These are phyloP conservation scores for Platygyra sinensis DNA, from an alignment of 64 coral and sea anemone species.

Conservation along the genomic window DNA sequence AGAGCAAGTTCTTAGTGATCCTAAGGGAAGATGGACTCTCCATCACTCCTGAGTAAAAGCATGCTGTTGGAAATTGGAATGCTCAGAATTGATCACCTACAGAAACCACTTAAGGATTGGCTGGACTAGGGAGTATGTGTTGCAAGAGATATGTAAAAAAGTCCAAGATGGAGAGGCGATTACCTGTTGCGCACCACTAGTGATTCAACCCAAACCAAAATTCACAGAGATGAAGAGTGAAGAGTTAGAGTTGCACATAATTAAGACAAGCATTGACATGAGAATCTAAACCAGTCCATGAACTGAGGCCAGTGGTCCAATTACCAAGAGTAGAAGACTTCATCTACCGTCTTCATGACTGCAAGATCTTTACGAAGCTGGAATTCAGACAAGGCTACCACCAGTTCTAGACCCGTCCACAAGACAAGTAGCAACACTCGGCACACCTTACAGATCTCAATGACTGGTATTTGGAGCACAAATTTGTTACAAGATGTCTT, in stretches of 20 bases:
- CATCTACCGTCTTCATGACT: conserved; percentile 56
- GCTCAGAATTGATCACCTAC: too few species aligned
- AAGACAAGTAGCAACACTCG: conserved; percentile 60
- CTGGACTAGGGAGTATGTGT: conserved; percentile 29
- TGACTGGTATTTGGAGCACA: conserved; percentile 39
- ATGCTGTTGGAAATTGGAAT: too few species aligned
- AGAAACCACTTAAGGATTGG: conserved; percentile 56
- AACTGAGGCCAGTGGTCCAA: conserved; percentile 59
- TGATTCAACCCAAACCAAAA: conserved; percentile 64
- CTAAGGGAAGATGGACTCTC: too few species aligned
- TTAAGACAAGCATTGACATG: conserved; percentile 80
- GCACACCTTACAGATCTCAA: conserved; percentile 36
- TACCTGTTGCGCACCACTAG: conserved; percentile 58
- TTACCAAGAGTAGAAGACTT: conserved; percentile 58
- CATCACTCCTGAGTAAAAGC: too few species aligned
- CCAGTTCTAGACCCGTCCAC: conserved; percentile 50
- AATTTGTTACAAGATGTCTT: conserved; percentile 52
- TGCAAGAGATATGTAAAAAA: conserved; percentile 62
- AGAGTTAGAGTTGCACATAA: conserved; percentile 63
- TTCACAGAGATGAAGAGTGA: too few species aligned
- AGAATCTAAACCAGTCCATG: conserved; percentile 49
- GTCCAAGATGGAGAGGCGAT: conserved; percentile 56
- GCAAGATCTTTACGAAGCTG: conserved; percentile 70
- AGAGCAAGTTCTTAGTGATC: too few species aligned
- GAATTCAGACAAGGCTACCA: conserved; percentile 68